Conservation (phyloP, 2,113 vertebrate species). For the Passer domesticus region DNA sequence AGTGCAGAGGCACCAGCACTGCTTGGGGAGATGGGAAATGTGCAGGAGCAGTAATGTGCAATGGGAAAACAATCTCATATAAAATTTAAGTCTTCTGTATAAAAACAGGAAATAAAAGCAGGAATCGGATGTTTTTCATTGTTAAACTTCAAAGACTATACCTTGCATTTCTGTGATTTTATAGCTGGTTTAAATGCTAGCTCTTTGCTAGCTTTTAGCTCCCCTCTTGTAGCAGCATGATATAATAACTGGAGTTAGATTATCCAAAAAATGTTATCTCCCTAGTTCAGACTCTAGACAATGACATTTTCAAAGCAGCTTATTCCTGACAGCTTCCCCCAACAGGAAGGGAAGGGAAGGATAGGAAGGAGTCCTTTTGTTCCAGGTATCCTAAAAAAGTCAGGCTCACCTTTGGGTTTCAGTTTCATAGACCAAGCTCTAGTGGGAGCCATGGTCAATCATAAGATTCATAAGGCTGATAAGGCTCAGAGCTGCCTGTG, state of each 20-base stretch:
- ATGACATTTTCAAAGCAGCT: neutral
- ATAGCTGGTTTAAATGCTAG: neutral
- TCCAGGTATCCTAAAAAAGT: neutral
- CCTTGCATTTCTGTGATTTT: neutral
- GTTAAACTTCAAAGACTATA: neutral
- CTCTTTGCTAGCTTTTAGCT: neutral
- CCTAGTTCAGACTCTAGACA: neutral
- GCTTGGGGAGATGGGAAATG: neutral
- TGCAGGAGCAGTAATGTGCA: neutral
- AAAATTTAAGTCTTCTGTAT: constrained; percentile 4
- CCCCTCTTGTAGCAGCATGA: neutral
- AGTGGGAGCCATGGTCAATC: neutral
- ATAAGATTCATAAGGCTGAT: neutral
- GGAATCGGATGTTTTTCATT: neutral
- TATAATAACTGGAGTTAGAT: neutral
- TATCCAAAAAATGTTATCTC: neutral
- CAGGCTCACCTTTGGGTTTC: neutral
- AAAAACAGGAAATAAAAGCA: constrained; percentile 9
- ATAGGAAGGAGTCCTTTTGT: neutral
- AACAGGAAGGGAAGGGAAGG: neutral
- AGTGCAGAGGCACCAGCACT: neutral
- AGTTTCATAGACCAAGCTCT: neutral
- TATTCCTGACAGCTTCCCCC: neutral
- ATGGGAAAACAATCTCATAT: constrained; percentile 4
- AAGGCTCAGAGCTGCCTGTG: neutral